Evolutionary conservation across 1,140 invertebrate genomes (phyloP).

Genomic region (Panulirus ornatus): DNA sequence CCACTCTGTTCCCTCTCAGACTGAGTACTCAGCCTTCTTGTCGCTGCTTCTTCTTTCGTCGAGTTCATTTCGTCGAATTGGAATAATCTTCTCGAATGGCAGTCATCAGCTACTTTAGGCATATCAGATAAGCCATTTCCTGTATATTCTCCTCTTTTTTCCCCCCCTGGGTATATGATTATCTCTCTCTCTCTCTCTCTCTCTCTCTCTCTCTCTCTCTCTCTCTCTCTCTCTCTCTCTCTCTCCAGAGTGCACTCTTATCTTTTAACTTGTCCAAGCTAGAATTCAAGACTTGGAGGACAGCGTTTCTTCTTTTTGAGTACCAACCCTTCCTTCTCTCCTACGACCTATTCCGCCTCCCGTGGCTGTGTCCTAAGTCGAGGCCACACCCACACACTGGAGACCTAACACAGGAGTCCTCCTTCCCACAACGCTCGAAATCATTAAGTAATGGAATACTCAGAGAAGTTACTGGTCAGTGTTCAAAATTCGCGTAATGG

Average conservation of each 20-base stretch:
- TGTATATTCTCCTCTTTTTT: background rate
- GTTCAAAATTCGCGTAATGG: no score
- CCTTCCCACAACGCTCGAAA: no score
- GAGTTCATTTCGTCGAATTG: no score
- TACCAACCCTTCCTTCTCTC: background rate
- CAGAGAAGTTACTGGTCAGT: no score
- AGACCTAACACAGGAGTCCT: no score
- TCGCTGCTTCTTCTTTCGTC: no score
- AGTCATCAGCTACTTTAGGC: no score
- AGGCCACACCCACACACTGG: background rate
- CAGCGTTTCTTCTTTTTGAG: background rate
- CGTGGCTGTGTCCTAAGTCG: background rate
- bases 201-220: conserved; percentile 43
- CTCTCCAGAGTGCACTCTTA: background rate
- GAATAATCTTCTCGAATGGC: no score
- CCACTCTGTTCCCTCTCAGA: no score
- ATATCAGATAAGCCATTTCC: no score
- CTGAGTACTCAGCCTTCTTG: no score
- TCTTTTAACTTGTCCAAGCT: background rate
- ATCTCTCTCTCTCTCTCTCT: conserved; percentile 46
- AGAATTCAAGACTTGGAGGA: background rate
- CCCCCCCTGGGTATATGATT: background rate
- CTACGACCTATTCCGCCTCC: background rate
- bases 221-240: conserved; percentile 2
- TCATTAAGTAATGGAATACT: no score